These are phyloP conservation scores for Caenorhabditis briggsae DNA, from an alignment of 1,140 invertebrate species.

Conservation along the genomic window DNA sequence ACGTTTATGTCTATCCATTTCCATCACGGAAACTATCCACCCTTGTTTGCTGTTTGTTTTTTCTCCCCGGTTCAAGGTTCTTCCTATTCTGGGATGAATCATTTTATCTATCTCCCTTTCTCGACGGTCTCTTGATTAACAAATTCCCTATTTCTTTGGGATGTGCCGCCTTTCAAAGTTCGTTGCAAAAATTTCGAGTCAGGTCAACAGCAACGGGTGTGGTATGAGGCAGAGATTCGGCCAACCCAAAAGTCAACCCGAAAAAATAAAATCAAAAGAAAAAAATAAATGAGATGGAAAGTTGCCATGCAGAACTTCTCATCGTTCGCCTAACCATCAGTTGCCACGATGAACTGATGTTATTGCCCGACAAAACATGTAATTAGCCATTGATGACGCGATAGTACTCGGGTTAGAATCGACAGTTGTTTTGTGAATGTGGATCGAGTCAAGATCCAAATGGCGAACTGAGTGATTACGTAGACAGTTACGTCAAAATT, in stretches of 20 bases:
- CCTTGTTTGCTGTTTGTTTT: constrained; percentile 43
- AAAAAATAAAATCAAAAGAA: not conserved
- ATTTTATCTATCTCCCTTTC: not conserved
- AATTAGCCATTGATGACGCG: constrained; percentile 48
- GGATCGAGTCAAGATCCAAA: constrained; percentile 18
- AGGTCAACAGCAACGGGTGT: not conserved
- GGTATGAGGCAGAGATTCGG: not conserved
- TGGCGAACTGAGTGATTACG: constrained; percentile 23
- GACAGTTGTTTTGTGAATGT: not conserved
- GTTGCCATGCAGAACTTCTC: not conserved
- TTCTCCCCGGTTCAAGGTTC: constrained; percentile 44
- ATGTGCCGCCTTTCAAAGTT: not conserved
- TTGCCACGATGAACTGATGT: constrained; percentile 12
- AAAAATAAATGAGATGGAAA: not conserved
- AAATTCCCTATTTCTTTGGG: not conserved
- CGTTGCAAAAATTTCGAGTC: not conserved
- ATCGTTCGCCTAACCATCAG: constrained; percentile 18
- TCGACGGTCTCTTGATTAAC: not conserved
- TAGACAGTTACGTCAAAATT: not conserved
- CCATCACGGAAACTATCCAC: constrained; percentile 54
- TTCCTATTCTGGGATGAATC: constrained; percentile 38
- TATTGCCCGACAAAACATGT: constrained; percentile 36
- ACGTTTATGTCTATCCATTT: constrained; percentile 45
- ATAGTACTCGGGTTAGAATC: constrained; percentile 29
- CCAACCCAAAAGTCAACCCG: constrained; percentile 4